Percentiles rank a stretch among this genome's conserved stretches.
phyloP scores from a whole-genome alignment of 2,888 invertebrate genomes.

The Lathronympha strigana region DNA sequence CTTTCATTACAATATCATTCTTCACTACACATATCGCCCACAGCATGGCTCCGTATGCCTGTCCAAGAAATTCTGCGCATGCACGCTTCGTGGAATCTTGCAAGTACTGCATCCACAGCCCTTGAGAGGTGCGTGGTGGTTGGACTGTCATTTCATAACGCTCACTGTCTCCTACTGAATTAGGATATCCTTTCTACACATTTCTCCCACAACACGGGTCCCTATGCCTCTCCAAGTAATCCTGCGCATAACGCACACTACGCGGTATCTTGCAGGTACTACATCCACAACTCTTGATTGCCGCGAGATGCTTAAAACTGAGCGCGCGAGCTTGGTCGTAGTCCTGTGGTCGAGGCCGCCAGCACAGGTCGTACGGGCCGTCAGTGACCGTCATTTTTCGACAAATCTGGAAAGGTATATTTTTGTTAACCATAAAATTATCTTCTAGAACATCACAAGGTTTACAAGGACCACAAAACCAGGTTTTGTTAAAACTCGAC shows the following conservation, averaged over 20 bases:
- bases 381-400: constrained; percentile 72
- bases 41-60: constrained; percentile 46
- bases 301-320: constrained; percentile 65
- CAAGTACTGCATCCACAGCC: constrained; percentile 53
- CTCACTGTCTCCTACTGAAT: constrained; percentile 59
- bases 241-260: constrained; percentile 63
- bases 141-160: constrained; percentile 63
- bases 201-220: constrained; percentile 40
- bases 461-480: no score
- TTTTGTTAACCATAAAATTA: no score
- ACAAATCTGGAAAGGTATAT: constrained; percentile 70
- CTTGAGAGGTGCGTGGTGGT: constrained; percentile 62
- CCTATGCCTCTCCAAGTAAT: constrained; percentile 50
- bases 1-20: neutral
- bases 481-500: no score
- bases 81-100: constrained; percentile 63
- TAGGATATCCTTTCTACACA: neutral
- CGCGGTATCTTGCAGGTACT: constrained; percentile 56
- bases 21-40: neutral
- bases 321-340: constrained; percentile 66
- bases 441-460: no score
- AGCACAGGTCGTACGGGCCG: constrained; percentile 66
- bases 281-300: constrained; percentile 55
- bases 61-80: constrained; percentile 56
- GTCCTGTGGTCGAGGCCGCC: constrained; percentile 67